phyloP scores from a whole-genome alignment of 64 coral and sea anemone genomes.

The Dendrophyllia cribrosa region DNA sequence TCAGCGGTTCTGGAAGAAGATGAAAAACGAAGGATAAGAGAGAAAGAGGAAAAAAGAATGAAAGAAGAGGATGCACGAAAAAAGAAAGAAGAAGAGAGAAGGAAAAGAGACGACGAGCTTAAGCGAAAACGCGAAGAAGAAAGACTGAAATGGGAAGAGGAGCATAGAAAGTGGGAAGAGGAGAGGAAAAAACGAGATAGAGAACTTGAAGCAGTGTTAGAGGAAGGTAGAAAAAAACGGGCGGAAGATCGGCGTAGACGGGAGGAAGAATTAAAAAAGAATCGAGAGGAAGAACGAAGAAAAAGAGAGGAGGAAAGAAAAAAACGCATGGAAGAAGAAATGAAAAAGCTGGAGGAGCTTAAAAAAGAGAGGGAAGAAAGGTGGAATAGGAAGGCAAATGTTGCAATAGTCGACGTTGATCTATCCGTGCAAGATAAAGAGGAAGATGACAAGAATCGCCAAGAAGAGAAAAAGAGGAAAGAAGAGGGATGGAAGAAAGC shows the following conservation, averaged over 20 bases:
- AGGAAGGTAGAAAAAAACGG: slow-evolving; percentile 17
- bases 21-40: slow-evolving; percentile 11
- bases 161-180: slow-evolving; percentile 55
- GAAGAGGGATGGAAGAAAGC: slow-evolving; percentile 15
- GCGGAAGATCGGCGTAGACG: slow-evolving; percentile 15
- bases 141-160: slow-evolving; percentile 35
- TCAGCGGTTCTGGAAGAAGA: not conserved
- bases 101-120: slow-evolving; percentile 8
- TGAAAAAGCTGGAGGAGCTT: slow-evolving; percentile 23
- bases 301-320: slow-evolving; percentile 34
- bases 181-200: slow-evolving; percentile 43
- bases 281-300: slow-evolving; percentile 27
- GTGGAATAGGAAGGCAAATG: slow-evolving; percentile 5
- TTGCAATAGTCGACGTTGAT: not conserved
- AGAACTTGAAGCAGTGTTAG: slow-evolving; percentile 25
- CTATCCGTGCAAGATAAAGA: not conserved
- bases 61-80: slow-evolving; percentile 2
- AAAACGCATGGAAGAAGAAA: slow-evolving; percentile 38
- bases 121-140: slow-evolving; percentile 40
- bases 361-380: slow-evolving; percentile 22
- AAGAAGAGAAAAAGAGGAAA: slow-evolving; percentile 39
- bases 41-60: slow-evolving; percentile 2
- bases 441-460: not conserved
- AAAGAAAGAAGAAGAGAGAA: slow-evolving; percentile 40
- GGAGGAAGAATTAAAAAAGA: slow-evolving; percentile 16